These are phyloP conservation scores for Meghimatium bilineatum DNA, from an alignment of 2,888 invertebrate genomes.

Conservation along the genomic window DNA sequence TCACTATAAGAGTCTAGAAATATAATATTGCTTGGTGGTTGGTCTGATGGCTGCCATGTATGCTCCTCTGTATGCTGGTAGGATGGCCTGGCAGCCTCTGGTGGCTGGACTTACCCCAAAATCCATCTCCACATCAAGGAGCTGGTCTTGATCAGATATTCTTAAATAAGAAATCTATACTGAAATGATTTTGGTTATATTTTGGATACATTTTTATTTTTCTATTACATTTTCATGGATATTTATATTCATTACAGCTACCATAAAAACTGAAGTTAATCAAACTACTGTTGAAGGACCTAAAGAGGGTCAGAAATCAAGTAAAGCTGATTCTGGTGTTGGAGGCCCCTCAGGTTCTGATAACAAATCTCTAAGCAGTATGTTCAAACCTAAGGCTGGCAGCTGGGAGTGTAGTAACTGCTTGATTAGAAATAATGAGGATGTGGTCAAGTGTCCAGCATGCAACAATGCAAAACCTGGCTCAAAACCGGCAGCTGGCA, in stretches of 20 bases:
- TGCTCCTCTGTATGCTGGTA: too few relatives aligned
- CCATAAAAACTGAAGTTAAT: not conserved
- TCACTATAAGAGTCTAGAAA: too few relatives aligned
- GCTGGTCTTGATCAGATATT: too few relatives aligned
- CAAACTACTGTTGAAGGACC: not conserved
- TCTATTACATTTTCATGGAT: not conserved
- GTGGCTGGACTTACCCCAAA: too few relatives aligned
- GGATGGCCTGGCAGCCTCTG: too few relatives aligned
- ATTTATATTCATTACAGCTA: not conserved
- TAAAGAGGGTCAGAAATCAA: not conserved
- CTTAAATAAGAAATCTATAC: too few relatives aligned
- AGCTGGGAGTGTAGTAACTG: constrained; percentile 85
- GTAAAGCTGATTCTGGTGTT: not conserved
- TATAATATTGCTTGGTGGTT: too few relatives aligned
- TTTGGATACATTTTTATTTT: not conserved
- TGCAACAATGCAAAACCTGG: constrained; percentile 74
- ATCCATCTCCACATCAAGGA: too few relatives aligned
- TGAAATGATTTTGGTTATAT: too few relatives aligned
- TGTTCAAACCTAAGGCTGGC: constrained; percentile 80
- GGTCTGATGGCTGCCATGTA: too few relatives aligned
- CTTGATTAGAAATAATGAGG: constrained; percentile 80
- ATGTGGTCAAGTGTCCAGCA: constrained; percentile 66
- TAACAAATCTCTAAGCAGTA: constrained; percentile 60
- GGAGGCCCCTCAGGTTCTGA: not conserved
- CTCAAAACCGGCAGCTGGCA: constrained; percentile 57